These are phyloP conservation scores for Alouatta palliata DNA, from an alignment of 2,113 vertebrate genomes.

Conservation along the genomic window DNA sequence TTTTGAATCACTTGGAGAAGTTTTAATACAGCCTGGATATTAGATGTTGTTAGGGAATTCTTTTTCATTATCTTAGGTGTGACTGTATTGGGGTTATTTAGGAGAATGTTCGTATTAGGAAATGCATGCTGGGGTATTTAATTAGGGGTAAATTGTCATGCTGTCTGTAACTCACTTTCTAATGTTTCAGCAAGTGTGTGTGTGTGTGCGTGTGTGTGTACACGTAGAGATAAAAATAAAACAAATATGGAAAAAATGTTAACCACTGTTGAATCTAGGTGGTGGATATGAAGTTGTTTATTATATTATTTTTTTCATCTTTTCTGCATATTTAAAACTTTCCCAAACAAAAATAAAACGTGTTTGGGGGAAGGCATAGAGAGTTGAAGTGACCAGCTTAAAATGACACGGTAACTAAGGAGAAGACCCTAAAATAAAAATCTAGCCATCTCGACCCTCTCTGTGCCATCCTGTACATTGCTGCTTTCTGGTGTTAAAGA, in stretches of 20 bases:
- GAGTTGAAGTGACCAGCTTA: neutral
- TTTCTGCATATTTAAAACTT: conserved; percentile 18
- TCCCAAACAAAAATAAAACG: neutral
- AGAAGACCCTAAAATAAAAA: neutral
- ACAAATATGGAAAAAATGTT: neutral
- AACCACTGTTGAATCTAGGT: neutral
- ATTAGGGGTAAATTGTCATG: neutral
- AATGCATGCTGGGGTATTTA: neutral
- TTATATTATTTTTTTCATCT: conserved; percentile 6
- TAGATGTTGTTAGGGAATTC: neutral
- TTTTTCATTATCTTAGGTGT: neutral
- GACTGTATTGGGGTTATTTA: neutral
- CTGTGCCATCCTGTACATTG: neutral
- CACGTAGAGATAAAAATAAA: neutral
- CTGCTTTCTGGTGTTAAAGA: neutral
- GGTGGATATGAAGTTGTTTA: neutral
- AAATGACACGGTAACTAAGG: neutral
- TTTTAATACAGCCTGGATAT: neutral
- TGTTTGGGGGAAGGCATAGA: neutral
- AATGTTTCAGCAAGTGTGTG: neutral
- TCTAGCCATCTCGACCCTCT: neutral
- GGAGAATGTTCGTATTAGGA: neutral
- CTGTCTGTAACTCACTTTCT: neutral
- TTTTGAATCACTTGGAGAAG: neutral
- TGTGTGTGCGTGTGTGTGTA: too few species aligned